A percentile compares a stretch with the other conserved stretches of the same genome.
These are phyloP conservation scores for Zosterops japonicus DNA, from an alignment of 2,113 vertebrate genomes.

Conservation along the genomic window DNA sequence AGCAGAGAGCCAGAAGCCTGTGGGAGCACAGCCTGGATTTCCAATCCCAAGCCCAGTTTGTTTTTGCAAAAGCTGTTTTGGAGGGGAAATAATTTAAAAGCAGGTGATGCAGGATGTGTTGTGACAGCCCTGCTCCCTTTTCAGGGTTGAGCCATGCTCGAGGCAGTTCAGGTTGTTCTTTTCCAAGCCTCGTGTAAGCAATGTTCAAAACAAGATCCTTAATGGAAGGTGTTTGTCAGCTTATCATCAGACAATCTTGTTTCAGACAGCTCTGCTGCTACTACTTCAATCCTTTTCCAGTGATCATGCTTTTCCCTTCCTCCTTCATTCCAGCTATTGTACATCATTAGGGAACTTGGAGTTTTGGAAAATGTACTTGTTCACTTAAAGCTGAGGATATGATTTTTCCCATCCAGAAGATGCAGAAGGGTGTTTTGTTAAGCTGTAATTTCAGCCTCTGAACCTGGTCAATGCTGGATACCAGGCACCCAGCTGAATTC, in stretches of 20 bases:
- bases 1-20: background rate
- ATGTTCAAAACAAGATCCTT: background rate
- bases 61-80: background rate
- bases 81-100: background rate
- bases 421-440: background rate
- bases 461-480: background rate
- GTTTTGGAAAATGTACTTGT: background rate
- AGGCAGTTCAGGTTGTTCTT: conserved; percentile 19
- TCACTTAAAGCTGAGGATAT: background rate
- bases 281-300: background rate
- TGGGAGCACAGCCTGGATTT: background rate
- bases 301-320: background rate
- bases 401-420: background rate
- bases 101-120: background rate
- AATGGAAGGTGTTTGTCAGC: background rate
- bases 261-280: background rate
- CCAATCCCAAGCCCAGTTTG: background rate
- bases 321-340: background rate
- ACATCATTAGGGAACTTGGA: background rate
- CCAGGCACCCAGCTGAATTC: background rate
- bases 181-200: background rate
- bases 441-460: background rate
- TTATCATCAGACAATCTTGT: background rate
- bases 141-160: background rate
- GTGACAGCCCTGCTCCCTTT: background rate